Base-by-base conservation (phyloP, 2,888 invertebrate genomes). In the Dryobota labecula region DNA sequence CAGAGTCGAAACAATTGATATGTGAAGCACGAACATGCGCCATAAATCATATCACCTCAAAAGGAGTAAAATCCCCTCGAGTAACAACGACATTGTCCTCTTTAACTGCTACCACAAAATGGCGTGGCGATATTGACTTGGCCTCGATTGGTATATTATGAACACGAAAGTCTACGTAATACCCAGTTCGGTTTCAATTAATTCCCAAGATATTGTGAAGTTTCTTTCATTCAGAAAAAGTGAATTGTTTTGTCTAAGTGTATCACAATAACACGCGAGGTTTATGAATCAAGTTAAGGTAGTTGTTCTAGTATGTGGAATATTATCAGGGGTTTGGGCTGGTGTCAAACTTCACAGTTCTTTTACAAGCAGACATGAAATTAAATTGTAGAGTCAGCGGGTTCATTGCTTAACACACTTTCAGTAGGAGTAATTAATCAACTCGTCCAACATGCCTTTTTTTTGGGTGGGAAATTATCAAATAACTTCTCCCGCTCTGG, bases 21-120 rank as follows among this genome's bases (percentile, higher is more conserved):
- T 77, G 70, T 65, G 53, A 56, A 64, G 20, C 86, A 84, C 80
- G 82, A 57, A n/a, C 60, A 38, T 36, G 51, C 13, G 56, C 75
- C 69, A 76, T 85, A 85, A 83, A 76, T 82, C 82, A 76, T 73
- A 76, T 67, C 63, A 71, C 84, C 82, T 73, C 82, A 88, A 84
- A 83, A 87, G 90, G 86, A 88, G 86, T 86, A 88, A 87, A 87
- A 88, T 80, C 87, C 92, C 91, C 90, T 77, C 71, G 90, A 86
- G 90, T 82, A 74, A 64, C 73, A 70, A 61, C 82, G 88, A 86
- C 89, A 87, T 85, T 90, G 91, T 79, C 88, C 90, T 82, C 88
- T 76, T 88, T 91, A 83, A 18, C 76, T 54, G 64, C 58, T 64
- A 58, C 56, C 43, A 60, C 45, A 68, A 36, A 63, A 78, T 82